Percentiles rank a stretch among this genome's conserved stretches.
Evolutionary conservation across 2,888 invertebrate species (phyloP).

Genomic region (Operophtera brumata): DNA sequence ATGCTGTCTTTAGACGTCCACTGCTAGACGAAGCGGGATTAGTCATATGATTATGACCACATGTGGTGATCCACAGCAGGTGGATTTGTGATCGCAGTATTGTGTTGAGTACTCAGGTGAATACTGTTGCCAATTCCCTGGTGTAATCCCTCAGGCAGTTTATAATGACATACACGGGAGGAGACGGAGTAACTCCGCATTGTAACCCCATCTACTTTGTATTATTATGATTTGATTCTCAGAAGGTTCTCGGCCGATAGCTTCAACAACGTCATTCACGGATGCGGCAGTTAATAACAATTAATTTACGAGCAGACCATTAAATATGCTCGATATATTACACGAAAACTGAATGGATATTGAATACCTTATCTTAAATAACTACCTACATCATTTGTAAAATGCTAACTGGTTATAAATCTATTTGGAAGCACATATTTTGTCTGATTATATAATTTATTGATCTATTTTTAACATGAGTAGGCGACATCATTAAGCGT

Average conservation of each 20-base stretch:
- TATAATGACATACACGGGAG: no score
- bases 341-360: neutral
- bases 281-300: constrained; percentile 1
- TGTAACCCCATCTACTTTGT: neutral
- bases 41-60: no score
- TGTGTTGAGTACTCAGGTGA: no score
- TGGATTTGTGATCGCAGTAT: no score
- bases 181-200: no score
- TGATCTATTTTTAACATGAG: constrained; percentile 28
- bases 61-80: no score
- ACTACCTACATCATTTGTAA: constrained; percentile 5
- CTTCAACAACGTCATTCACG: constrained; percentile 8
- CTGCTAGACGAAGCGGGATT: no score
- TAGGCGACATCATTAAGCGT: constrained; percentile 16
- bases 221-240: neutral
- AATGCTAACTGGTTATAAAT: constrained; percentile 29
- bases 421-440: constrained; percentile 10
- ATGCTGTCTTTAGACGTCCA: no score
- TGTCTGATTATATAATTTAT: constrained; percentile 22
- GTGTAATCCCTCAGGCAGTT: no score
- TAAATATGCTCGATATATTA: constrained; percentile 1
- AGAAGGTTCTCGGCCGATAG: neutral
- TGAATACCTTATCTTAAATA: constrained; percentile 2
- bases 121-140: no score
- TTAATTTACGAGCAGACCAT: constrained; percentile 4